These are phyloP conservation scores for Sebastes umbrosus DNA, from an alignment of 2,797 vertebrate genomes.

Conservation along the genomic window DNA sequence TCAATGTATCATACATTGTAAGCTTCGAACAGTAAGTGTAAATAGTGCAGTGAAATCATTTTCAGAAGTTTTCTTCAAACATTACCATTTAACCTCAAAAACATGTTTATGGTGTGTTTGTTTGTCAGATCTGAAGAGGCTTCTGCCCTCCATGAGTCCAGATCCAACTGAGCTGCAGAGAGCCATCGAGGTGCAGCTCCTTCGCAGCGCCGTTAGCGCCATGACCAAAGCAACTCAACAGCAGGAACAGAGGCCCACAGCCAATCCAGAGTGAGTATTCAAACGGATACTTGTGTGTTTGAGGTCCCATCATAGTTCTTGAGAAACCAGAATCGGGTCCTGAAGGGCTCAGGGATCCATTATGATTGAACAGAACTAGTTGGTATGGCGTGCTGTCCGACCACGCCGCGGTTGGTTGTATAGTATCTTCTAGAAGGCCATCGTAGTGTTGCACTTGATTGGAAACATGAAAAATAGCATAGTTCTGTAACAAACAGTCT, in stretches of 20 bases:
- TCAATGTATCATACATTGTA: no score
- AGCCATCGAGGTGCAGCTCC: slow-evolving; percentile 95
- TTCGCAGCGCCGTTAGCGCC: slow-evolving; percentile 91
- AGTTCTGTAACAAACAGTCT: no score
- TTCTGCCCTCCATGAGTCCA: slow-evolving; percentile 94
- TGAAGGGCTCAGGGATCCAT: neutral
- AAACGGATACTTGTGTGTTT: neutral
- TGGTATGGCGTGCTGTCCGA: neutral
- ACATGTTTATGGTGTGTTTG: neutral
- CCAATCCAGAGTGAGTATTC: slow-evolving; percentile 89
- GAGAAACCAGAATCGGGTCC: neutral
- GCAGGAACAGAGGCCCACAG: slow-evolving; percentile 87
- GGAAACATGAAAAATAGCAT: no score
- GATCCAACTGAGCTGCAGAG: slow-evolving; percentile 97
- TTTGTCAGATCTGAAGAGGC: slow-evolving; percentile 91
- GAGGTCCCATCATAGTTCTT: neutral
- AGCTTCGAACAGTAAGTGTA: neutral
- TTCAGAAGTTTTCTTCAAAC: neutral
- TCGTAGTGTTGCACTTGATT: no score
- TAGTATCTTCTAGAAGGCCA: no score
- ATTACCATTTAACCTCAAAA: neutral
- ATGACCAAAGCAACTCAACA: slow-evolving; percentile 86
- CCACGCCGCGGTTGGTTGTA: neutral
- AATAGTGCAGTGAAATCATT: neutral
- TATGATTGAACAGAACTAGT: neutral